Conservation (phyloP, 2,888 invertebrate genomes). For the Rhynchonema sp. region DNA sequence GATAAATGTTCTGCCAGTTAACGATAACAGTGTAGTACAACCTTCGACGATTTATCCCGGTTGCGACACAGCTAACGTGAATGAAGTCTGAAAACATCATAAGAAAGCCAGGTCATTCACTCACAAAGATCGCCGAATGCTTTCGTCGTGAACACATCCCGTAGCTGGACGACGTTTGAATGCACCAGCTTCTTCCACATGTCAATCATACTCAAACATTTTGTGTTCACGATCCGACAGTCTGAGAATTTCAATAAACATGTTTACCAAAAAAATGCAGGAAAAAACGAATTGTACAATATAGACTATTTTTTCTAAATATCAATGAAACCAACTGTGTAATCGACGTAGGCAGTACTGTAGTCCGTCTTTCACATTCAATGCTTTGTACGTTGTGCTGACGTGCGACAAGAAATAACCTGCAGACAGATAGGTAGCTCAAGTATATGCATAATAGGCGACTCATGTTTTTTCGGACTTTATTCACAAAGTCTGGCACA, state of each 20-base stretch:
- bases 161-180: conserved; percentile 74
- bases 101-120: no score
- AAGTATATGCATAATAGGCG: no score
- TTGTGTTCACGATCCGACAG: conserved; percentile 57
- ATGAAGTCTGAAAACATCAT: no score
- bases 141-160: conserved; percentile 81
- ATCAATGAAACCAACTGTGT: conserved; percentile 10
- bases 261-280: neutral
- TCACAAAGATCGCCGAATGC: conserved; percentile 86
- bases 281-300: no score
- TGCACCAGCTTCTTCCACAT: conserved; percentile 78
- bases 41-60: neutral
- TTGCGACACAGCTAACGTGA: no score
- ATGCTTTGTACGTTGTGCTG: conserved; percentile 11
- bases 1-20: neutral
- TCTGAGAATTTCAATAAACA: conserved; percentile 34
- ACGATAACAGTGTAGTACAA: neutral
- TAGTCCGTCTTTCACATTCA: conserved; percentile 13
- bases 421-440: no score
- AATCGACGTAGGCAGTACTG: conserved; percentile 14
- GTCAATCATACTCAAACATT: conserved; percentile 64
- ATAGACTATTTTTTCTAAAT: no score
- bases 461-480: no score
- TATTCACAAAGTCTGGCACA: no score
- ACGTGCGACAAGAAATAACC: neutral